phyloP scores from a whole-genome alignment of 2,797 vertebrate species.

The Platalea minor region DNA sequence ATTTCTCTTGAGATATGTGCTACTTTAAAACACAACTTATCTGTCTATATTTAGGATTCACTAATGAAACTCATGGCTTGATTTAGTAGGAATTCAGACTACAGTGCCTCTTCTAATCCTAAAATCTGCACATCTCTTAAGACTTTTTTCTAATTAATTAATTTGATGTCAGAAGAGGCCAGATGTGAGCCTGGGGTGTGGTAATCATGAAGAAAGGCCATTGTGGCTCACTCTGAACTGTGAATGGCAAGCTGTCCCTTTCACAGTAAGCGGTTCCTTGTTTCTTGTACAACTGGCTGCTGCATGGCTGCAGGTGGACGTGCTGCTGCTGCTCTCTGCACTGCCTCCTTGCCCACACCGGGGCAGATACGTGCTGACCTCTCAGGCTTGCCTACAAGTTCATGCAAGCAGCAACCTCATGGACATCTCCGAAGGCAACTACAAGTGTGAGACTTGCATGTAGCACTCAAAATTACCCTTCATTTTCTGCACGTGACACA shows the following conservation, averaged over 20 bases:
- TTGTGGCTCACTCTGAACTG: fast-evolving
- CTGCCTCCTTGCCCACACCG: fast-evolving
- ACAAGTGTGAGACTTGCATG: not conserved
- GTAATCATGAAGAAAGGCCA: too few relatives aligned
- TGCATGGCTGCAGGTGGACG: not conserved
- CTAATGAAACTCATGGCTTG: not conserved
- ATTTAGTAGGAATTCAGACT: not conserved
- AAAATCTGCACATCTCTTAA: not conserved
- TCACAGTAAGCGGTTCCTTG: not conserved
- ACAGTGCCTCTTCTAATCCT: not conserved
- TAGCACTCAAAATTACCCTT: not conserved
- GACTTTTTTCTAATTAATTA: not conserved
- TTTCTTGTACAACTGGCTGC: not conserved
- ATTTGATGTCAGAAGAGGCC: not conserved
- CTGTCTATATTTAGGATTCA: not conserved
- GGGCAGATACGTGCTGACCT: not conserved
- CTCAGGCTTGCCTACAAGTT: not conserved
- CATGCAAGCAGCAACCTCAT: not conserved
- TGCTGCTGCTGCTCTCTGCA: not conserved
- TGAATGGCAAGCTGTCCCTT: not conserved
- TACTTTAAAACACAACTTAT: not conserved
- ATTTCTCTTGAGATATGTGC: not conserved
- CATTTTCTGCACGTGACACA: not conserved
- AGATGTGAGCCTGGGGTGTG: fast-evolving
- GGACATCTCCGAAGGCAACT: not conserved